These are phyloP conservation scores for Thaleichthys pacificus DNA, from an alignment of 2,797 vertebrate species.

Conservation along the genomic window DNA sequence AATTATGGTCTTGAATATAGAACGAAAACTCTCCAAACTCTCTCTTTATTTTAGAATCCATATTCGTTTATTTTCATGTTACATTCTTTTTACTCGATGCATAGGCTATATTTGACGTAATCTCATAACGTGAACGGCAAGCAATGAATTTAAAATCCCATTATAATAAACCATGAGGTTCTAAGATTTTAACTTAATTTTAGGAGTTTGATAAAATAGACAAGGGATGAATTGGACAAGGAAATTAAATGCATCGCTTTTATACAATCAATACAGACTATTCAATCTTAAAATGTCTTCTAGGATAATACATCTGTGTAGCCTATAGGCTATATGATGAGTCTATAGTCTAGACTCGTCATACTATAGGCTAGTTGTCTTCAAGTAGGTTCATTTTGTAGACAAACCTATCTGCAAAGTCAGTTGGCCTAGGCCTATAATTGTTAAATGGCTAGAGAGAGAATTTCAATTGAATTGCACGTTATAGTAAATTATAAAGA, in stretches of 20 bases:
- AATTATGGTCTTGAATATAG: background rate
- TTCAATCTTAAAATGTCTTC: too few species aligned
- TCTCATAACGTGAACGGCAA: constrained; percentile 47
- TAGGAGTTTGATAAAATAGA: constrained; percentile 10
- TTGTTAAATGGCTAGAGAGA: constrained; percentile 3
- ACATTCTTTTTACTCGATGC: constrained; percentile 38
- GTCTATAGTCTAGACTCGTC: constrained; percentile 1
- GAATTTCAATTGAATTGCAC: constrained; percentile 1
- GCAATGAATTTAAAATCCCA: constrained; percentile 40
- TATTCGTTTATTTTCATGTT: constrained; percentile 35
- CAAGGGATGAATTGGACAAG: constrained; percentile 26
- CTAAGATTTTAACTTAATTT: constrained; percentile 8
- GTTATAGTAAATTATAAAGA: background rate
- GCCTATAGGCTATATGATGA: background rate
- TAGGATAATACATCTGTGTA: too few species aligned
- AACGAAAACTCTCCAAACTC: constrained; percentile 15
- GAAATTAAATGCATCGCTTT: constrained; percentile 34
- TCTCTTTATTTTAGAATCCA: constrained; percentile 20
- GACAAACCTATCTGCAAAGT: constrained; percentile 16
- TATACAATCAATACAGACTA: constrained; percentile 29
- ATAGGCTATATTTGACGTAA: constrained; percentile 26
- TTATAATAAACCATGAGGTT: constrained; percentile 35
- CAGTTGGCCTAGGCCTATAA: constrained; percentile 1
- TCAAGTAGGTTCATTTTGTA: constrained; percentile 13
- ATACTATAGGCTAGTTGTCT: background rate